Conservation (phyloP, 2,113 vertebrate species). For the Myrmophylax atrothorax region DNA sequence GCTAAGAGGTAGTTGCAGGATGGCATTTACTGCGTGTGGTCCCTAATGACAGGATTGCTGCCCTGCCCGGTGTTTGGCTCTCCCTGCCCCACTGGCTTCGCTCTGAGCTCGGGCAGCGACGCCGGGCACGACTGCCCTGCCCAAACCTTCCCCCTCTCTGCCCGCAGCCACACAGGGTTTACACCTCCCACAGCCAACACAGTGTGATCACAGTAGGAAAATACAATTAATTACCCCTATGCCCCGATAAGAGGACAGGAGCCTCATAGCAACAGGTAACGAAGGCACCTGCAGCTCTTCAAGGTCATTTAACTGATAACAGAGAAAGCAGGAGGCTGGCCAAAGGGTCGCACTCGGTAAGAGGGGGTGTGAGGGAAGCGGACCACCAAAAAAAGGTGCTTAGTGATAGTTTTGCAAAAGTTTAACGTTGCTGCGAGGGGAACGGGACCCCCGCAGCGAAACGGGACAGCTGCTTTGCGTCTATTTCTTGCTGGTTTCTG, state of each 20-base stretch:
- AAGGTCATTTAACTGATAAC: neutral
- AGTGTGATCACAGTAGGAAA: neutral
- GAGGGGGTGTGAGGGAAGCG: neutral
- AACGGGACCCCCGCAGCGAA: neutral
- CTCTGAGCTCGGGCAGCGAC: neutral
- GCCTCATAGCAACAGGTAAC: slow-evolving; percentile 27
- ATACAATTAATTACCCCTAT: neutral
- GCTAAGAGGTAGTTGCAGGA: neutral
- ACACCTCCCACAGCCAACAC: neutral
- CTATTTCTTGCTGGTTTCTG: neutral
- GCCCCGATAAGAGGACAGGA: neutral
- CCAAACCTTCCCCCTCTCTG: neutral
- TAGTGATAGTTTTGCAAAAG: neutral
- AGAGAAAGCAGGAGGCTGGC: neutral
- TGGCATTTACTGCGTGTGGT: neutral
- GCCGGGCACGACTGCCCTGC: neutral
- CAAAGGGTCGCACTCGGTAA: neutral
- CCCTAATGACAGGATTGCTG: neutral
- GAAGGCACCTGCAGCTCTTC: neutral
- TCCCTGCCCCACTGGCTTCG: neutral
- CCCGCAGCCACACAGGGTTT: neutral
- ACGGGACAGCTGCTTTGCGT: neutral
- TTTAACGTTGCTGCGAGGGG: neutral
- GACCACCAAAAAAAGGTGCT: accelerated
- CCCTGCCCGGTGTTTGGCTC: neutral